Base-by-base conservation (phyloP, 2,888 invertebrate species). In the Dioctria linearis region DNA sequence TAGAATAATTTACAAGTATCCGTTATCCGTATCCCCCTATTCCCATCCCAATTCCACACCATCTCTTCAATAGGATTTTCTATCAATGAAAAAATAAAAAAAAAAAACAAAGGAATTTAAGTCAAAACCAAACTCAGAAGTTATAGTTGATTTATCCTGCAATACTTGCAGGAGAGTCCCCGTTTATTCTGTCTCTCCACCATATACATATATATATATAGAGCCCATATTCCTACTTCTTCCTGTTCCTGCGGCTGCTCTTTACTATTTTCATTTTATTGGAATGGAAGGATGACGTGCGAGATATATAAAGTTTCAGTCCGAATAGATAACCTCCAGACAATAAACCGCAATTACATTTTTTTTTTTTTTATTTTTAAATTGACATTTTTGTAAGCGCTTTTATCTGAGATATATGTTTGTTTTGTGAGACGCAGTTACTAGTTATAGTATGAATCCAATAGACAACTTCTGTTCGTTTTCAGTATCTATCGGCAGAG, bases 271-370 rank as follows among this genome's bases (percentile, higher is more conserved):
- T 25, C 61, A 61, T 61, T 25, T 61, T 13, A 6, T 25, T 61
- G 3, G 25, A 11, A 61, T 6, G 25, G 25, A 25, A 25, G 25
- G n/a, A 8, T 25, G 61, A 61, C 25, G 25, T 61, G 61, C 25
- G 6, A 3, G n/a, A 61, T 25, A 61, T 61, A 13, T 6, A 61
- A 25, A 11, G 25, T 25, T 25, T 25, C 25, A 25, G 25, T 61
- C n/a, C 61, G 61, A 13, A 61, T 61, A 13, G 61, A 61, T 61
- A 61, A 61, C 61, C 61, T 61, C 61, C 25, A 11, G 61, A 61
- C 61, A 61, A 61, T 61, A 61, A 61, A 61, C 61, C 61, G n/a
- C 61, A 61, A 61, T 61, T 61, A 61, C 61, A 61, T 61, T 61
- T 25, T 25, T 25, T 25, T 25, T 25, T 25, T 25, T 25, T 25